Evolutionary conservation across 2,113 vertebrate genomes (phyloP), one percentile per base, ranked within the genome.

Genomic region (Sigmodon hispidus): DNA sequence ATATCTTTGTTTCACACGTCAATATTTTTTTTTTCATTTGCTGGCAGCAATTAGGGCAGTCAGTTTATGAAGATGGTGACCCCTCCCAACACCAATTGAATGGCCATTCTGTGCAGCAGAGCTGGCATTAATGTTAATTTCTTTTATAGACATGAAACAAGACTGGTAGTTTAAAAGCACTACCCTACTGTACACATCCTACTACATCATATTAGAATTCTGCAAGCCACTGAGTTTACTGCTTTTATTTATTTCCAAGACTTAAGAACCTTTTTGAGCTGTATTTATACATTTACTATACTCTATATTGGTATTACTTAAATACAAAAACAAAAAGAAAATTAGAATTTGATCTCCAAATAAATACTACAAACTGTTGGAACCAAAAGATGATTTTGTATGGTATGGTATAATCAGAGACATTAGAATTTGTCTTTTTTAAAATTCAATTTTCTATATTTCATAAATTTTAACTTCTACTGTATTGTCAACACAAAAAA

Each of bases 131-230:
- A 57, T 16, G 76, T 1, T 24, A 34, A n/a, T 63, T 85, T 79
- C 17, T 90, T 79, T 95, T 87, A 87, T 15, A 77, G 65, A 93
- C 65, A 91, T 34, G 1, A 91, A 97, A 94, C 52, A 97, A 96
- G 90, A 91, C 57, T 65, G 87, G 22, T 79, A 75, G 29, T 79
- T n/a, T 19, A 96, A 87, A 77, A 70, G 24, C 11, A 96, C 55
- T 45, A 63, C 43, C 61, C 31, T 77, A 59, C 50, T 5, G 48
- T 5, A 85, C 16, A 83, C 26, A 76, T 31, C 63, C 48, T n/a
- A 65, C 34, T 43, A 85, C 40, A 50, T 89, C 79, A 52, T 92
- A 69, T 84, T 55, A 89, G 16, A 92, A 91, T 92, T 94, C 87
- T 40, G 29, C 90, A n/a, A 36, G 50, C 5, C 88, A 34, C 26